phyloP scores from a whole-genome alignment of 2,113 vertebrate species.

The Nestor notabilis region DNA sequence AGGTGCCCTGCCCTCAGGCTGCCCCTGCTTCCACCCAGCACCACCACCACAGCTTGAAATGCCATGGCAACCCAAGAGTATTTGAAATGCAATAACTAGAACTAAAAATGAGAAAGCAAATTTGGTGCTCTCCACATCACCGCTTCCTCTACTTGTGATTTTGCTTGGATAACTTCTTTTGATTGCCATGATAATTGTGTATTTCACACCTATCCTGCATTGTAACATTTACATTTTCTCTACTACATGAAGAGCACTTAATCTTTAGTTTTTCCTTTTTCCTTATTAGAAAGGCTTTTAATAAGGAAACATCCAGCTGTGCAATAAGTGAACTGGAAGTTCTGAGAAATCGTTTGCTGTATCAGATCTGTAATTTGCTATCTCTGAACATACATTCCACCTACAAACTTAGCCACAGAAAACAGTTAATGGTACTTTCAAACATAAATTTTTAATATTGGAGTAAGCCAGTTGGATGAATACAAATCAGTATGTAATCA shows the following conservation, averaged over 20 bases:
- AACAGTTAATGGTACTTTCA: background rate
- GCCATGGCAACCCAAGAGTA: accelerated
- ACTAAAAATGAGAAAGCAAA: background rate
- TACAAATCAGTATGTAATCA: background rate
- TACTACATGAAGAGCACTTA: background rate
- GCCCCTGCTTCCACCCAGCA: background rate
- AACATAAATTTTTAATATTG: background rate
- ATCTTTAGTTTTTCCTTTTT: background rate
- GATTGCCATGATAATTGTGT: background rate
- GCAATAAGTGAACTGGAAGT: background rate
- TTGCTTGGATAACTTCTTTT: background rate
- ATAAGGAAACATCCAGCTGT: background rate
- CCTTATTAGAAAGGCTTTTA: background rate
- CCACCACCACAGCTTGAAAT: background rate
- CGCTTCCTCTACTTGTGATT: background rate
- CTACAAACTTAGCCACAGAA: background rate
- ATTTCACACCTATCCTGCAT: background rate
- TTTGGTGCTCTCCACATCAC: background rate
- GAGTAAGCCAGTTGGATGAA: background rate
- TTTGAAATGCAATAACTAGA: background rate
- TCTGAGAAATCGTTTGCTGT: background rate
- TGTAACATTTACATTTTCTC: background rate
- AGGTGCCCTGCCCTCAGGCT: background rate
- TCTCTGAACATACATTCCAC: background rate
- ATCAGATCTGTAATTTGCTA: slow-evolving; percentile 2